A percentile compares a stretch with the other conserved stretches of the same genome.
These are phyloP conservation scores for Anagrus nilaparvatae DNA, from an alignment of 1,140 invertebrate species.

Conservation along the genomic window DNA sequence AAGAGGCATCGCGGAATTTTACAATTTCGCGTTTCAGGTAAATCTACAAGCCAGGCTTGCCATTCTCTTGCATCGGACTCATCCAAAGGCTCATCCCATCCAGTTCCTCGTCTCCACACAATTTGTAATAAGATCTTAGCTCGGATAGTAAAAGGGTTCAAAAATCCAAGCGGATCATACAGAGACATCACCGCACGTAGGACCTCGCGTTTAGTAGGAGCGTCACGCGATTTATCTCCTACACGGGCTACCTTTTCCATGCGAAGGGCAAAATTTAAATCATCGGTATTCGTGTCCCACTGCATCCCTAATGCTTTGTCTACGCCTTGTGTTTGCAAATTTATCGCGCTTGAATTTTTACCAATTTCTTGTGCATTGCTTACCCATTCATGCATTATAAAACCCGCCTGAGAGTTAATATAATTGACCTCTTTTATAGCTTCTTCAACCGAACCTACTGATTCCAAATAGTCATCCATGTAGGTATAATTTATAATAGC, in stretches of 20 bases:
- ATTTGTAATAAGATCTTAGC: conserved; percentile 20
- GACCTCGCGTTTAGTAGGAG: conserved; percentile 13
- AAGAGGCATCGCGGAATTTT: neutral
- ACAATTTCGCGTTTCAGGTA: neutral
- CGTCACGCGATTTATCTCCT: conserved; percentile 2
- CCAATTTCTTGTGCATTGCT: neutral
- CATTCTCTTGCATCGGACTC: conserved; percentile 6
- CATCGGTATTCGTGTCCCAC: conserved; percentile 2
- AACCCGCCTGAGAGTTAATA: conserved; percentile 8
- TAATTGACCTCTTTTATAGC: conserved; percentile 7
- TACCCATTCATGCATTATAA: conserved; percentile 15
- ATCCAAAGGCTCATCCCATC: conserved; percentile 17
- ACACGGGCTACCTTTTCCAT: neutral
- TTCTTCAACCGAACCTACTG: conserved; percentile 6
- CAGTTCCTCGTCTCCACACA: conserved; percentile 14
- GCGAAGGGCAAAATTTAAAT: neutral
- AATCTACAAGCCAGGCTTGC: neutral
- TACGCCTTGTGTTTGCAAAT: neutral
- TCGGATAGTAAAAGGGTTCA: conserved; percentile 14
- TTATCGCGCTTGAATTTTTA: neutral
- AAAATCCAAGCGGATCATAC: conserved; percentile 20
- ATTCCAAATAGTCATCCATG: conserved; percentile 14
- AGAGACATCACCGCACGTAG: conserved; percentile 19
- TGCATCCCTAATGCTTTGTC: conserved; percentile 5
- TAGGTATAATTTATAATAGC: conserved; percentile 5